Evolutionary conservation across 2,888 invertebrate species (phyloP).

Genomic region (Zaprionus obscuricornis): DNA sequence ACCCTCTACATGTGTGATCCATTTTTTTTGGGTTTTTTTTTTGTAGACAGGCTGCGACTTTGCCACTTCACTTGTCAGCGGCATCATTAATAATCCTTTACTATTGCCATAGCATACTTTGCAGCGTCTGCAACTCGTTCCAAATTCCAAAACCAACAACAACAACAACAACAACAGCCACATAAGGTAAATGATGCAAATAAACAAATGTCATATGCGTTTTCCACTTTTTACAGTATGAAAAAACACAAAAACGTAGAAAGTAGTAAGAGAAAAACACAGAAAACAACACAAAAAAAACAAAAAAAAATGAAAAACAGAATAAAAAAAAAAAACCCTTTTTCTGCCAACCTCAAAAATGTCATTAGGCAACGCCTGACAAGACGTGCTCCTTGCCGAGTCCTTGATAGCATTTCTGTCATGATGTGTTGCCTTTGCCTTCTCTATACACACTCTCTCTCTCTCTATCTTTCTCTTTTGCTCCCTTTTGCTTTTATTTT

Average conservation of each 20-base stretch:
- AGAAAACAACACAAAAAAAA: background rate
- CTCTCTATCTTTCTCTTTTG: background rate
- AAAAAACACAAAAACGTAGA: background rate
- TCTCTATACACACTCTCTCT: background rate
- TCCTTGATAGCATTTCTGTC: slow-evolving; percentile 11
- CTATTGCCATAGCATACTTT: slow-evolving; percentile 63
- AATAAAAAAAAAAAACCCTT: slow-evolving; percentile 33
- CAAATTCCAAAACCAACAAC: slow-evolving; percentile 17
- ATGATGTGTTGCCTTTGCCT: background rate
- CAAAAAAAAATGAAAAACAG: background rate
- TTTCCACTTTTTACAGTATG: slow-evolving; percentile 26
- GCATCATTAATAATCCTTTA: slow-evolving; percentile 81
- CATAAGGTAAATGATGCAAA: slow-evolving; percentile 81
- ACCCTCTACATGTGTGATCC: slow-evolving; percentile 1
- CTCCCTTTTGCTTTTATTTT: background rate
- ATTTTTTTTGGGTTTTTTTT: slow-evolving; percentile 6
- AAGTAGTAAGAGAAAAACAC: background rate
- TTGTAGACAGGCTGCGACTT: slow-evolving; percentile 38
- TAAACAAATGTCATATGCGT: slow-evolving; percentile 80
- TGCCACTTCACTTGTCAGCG: slow-evolving; percentile 79
- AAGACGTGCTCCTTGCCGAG: slow-evolving; percentile 60
- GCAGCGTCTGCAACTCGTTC: slow-evolving; percentile 39
- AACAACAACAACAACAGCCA: slow-evolving; percentile 4
- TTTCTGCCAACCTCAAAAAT: slow-evolving; percentile 80
- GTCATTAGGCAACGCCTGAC: slow-evolving; percentile 75